Percentiles rank a stretch among this genome's conserved stretches.
Evolutionary conservation across 2,888 invertebrate species (phyloP).

Genomic region (Cacoxenus indagator): DNA sequence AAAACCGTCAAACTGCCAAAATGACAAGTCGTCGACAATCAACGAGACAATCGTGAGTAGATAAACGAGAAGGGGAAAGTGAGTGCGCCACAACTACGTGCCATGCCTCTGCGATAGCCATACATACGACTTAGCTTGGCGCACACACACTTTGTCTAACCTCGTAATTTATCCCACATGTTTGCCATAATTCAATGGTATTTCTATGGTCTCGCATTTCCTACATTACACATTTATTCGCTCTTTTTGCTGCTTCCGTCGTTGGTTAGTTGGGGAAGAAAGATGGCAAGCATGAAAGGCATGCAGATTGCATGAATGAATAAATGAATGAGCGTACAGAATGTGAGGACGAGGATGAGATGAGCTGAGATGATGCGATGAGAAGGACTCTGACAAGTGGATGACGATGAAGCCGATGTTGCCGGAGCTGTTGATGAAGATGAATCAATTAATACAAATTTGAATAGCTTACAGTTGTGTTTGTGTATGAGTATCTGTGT

Average conservation of each 20-base stretch:
- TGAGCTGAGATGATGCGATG: not conserved
- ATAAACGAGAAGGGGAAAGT: constrained; percentile 20
- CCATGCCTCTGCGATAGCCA: constrained; percentile 39
- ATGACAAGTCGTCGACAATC: constrained; percentile 52
- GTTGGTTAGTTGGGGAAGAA: not conserved
- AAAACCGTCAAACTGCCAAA: constrained; percentile 43
- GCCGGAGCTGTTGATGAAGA: constrained; percentile 40
- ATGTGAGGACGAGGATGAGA: not conserved
- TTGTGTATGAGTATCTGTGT: not conserved
- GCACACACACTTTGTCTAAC: constrained; percentile 40
- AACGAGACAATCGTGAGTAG: constrained; percentile 26
- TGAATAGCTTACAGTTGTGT: constrained; percentile 27
- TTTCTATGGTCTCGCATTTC: constrained; percentile 20
- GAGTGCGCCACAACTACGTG: constrained; percentile 44
- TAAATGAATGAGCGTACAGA: constrained; percentile 8
- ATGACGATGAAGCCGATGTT: not conserved
- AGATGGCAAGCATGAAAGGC: constrained; percentile 5
- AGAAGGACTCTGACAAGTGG: not conserved
- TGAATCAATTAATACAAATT: constrained; percentile 52
- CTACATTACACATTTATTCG: not conserved
- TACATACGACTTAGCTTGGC: not conserved
- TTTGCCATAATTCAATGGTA: constrained; percentile 61
- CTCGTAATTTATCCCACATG: constrained; percentile 62
- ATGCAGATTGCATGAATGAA: constrained; percentile 18
- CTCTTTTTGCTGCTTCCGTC: not conserved